A percentile compares a stretch with the other conserved stretches of the same genome.
phyloP scores from a whole-genome alignment of 2,888 invertebrate genomes.

The Sminthurinus aureus region DNA sequence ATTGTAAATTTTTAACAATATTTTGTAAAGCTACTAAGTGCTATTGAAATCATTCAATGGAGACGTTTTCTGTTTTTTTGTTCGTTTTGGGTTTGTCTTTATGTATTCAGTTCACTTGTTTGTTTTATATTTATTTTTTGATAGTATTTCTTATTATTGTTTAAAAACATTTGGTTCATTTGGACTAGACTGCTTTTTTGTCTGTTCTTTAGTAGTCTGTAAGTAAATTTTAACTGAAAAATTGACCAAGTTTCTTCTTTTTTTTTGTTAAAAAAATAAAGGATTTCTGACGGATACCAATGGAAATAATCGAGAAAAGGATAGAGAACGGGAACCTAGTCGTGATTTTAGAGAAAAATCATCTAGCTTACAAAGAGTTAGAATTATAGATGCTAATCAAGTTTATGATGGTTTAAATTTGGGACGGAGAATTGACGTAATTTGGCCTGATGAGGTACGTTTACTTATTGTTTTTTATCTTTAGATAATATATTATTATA shows the following conservation, averaged over 20 bases:
- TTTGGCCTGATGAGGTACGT: constrained; percentile 60
- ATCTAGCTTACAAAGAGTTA: constrained; percentile 58
- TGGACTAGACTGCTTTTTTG: not conserved
- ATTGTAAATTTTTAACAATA: too few relatives aligned
- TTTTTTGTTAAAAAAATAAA: not conserved
- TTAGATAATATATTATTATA: not conserved
- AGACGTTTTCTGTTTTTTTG: too few relatives aligned
- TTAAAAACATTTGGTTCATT: not conserved
- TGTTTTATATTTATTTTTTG: too few relatives aligned
- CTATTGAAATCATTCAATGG: too few relatives aligned
- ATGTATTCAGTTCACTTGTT: too few relatives aligned
- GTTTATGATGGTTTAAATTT: constrained; percentile 93
- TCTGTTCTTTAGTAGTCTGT: too few relatives aligned
- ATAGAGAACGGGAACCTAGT: constrained; percentile 65
- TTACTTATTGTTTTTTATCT: not conserved
- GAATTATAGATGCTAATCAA: constrained; percentile 72
- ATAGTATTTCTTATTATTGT: not conserved
- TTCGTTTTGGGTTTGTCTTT: too few relatives aligned
- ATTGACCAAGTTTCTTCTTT: too few relatives aligned
- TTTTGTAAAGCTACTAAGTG: too few relatives aligned
- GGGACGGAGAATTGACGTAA: constrained; percentile 89
- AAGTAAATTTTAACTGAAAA: too few relatives aligned
- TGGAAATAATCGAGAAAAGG: constrained; percentile 56
- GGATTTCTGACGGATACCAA: constrained; percentile 61
- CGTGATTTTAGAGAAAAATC: constrained; percentile 60